Evolutionary conservation across 2,888 invertebrate genomes (phyloP).

Genomic region (Caenorhabditis panamensis): DNA sequence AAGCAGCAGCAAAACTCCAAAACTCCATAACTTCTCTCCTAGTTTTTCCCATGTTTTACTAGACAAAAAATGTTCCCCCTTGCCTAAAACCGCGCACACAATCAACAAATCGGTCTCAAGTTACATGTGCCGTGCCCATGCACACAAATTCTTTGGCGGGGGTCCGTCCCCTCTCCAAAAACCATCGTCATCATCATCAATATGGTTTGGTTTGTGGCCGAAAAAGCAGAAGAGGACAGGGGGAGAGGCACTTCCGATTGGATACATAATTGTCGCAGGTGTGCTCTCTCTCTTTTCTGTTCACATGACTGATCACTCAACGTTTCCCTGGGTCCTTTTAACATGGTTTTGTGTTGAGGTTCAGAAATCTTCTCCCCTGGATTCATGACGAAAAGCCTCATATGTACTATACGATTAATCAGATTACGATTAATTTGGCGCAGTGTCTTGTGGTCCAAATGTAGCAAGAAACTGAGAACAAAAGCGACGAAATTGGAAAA

Average conservation of each 20-base stretch:
- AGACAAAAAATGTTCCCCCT: conserved; percentile 5
- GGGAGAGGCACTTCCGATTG: conserved; percentile 7
- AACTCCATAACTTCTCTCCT: too few relatives aligned
- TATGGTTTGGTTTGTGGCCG: background rate
- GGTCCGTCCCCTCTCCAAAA: background rate
- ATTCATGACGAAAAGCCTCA: background rate
- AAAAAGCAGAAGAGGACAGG: conserved; percentile 13
- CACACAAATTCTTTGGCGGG: conserved; percentile 2
- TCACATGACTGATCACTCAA: conserved; percentile 45
- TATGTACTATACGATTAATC: conserved; percentile 48
- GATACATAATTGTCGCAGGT: conserved; percentile 28
- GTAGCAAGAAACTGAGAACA: background rate
- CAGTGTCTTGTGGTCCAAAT: background rate
- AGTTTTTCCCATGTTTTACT: too few relatives aligned
- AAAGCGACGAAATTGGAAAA: conserved; percentile 8
- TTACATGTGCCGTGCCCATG: background rate
- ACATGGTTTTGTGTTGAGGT: background rate
- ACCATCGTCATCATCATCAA: conserved; percentile 17
- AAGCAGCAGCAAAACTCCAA: background rate
- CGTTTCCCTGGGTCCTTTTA: background rate
- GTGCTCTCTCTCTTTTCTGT: conserved; percentile 28
- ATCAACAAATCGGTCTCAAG: conserved; percentile 18
- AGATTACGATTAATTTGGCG: conserved; percentile 38
- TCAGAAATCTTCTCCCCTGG: too few relatives aligned
- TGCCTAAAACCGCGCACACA: conserved; percentile 7